phyloP scores from a whole-genome alignment of 2,113 vertebrate species.

The Oryzias melastigma region DNA sequence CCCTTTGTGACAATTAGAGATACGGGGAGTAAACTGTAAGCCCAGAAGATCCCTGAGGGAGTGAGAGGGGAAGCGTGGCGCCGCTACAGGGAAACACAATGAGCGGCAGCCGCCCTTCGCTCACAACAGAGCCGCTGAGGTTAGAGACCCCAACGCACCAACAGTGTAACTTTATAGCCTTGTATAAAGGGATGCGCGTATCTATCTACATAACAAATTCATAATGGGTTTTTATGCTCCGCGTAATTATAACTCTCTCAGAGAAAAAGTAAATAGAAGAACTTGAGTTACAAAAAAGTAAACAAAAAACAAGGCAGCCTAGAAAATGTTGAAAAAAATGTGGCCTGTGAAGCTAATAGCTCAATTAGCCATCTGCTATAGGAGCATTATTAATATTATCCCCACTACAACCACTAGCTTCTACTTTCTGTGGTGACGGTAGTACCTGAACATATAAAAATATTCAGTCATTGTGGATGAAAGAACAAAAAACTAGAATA shows the following conservation, averaged over 20 bases:
- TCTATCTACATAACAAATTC: constrained; percentile 4
- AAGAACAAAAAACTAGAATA: too few relatives aligned
- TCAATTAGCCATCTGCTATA: neutral
- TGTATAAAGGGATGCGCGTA: neutral
- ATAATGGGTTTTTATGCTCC: constrained; percentile 10
- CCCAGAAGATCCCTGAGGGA: constrained; percentile 45
- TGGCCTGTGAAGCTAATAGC: neutral
- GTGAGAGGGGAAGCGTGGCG: constrained; percentile 24
- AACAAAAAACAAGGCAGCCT: neutral
- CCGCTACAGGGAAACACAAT: constrained; percentile 19
- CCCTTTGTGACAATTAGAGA: constrained; percentile 70
- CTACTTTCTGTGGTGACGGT: neutral
- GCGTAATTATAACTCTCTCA: neutral
- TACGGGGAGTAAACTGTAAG: constrained; percentile 57
- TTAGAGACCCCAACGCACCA: constrained; percentile 7
- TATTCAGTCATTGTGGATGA: too few relatives aligned
- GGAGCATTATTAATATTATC: neutral
- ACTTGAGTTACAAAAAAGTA: neutral
- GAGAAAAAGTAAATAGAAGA: neutral
- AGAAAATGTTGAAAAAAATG: neutral
- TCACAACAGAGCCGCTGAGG: constrained; percentile 19
- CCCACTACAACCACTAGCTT: too few relatives aligned
- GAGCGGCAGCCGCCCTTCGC: constrained; percentile 27
- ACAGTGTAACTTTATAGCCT: constrained; percentile 11
- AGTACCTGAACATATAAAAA: neutral